Conservation (phyloP, 2,113 vertebrate genomes). For the Aspidoscelis tigris region DNA sequence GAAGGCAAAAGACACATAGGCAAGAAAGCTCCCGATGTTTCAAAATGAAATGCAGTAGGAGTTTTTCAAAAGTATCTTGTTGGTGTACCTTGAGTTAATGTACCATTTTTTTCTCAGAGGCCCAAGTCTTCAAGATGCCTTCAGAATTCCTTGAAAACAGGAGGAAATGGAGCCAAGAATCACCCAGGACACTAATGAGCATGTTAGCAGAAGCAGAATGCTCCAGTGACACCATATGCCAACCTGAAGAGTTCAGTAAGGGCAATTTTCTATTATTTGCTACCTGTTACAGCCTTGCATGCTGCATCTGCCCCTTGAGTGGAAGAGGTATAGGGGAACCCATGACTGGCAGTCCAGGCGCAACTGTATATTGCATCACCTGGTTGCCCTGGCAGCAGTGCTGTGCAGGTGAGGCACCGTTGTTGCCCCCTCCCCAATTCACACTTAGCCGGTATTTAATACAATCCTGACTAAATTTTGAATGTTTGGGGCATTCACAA, state of each 20-base stretch:
- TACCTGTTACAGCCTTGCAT: background rate
- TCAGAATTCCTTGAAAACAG: conserved; percentile 57
- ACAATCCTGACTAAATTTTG: no score
- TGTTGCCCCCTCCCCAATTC: no score
- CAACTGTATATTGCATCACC: no score
- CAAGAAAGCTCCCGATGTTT: background rate
- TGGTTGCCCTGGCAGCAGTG: no score
- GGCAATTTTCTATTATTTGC: background rate
- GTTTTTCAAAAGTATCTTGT: background rate
- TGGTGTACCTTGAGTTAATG: conserved; percentile 3
- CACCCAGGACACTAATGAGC: conserved; percentile 77
- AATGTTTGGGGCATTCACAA: no score
- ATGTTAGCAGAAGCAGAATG: conserved; percentile 75
- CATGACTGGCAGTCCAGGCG: no score
- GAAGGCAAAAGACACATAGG: background rate
- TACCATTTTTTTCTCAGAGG: conserved; percentile 50
- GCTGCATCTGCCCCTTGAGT: no score
- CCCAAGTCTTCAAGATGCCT: conserved; percentile 34
- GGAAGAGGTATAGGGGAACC: no score
- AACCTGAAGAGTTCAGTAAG: conserved; percentile 65
- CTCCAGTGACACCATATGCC: conserved; percentile 52
- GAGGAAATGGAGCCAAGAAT: conserved; percentile 74
- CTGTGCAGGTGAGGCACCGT: no score
- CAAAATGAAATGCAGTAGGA: conserved; percentile 5
- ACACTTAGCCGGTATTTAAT: no score